Percentiles rank a stretch among this genome's conserved stretches.
Conservation (phyloP, 2,888 invertebrate species). For the Macrosiphum euphorbiae region DNA sequence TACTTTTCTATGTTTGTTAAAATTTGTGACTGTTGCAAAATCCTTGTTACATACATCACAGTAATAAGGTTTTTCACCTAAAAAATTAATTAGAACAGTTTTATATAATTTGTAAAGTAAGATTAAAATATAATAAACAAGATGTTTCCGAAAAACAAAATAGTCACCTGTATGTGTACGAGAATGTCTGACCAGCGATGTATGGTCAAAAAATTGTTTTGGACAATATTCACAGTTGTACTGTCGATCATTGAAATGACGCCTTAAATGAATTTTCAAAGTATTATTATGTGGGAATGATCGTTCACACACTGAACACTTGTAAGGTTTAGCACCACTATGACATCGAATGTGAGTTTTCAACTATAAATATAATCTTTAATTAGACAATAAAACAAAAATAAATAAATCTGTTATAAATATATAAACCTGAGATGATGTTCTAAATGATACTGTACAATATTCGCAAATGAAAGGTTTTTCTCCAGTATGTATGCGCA, state of each 20-base stretch:
- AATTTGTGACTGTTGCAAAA: slow-evolving; percentile 47
- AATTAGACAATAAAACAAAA: not conserved
- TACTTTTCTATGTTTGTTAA: slow-evolving; percentile 57
- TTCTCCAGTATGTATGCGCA: slow-evolving; percentile 59
- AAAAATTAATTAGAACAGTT: not conserved
- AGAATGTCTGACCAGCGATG: slow-evolving; percentile 52
- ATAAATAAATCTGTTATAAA: not conserved
- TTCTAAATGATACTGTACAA: slow-evolving; percentile 48
- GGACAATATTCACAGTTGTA: slow-evolving; percentile 58
- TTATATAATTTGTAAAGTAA: not conserved
- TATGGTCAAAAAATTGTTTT: slow-evolving; percentile 54
- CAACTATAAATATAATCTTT: slow-evolving; percentile 32
- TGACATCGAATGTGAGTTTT: slow-evolving; percentile 57
- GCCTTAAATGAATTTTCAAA: slow-evolving; percentile 52
- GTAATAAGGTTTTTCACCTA: slow-evolving; percentile 54
- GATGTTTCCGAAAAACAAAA: not conserved
- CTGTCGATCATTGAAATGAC: slow-evolving; percentile 54
- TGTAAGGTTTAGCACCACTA: slow-evolving; percentile 56
- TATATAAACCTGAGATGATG: slow-evolving; percentile 50
- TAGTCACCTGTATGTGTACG: slow-evolving; percentile 54
- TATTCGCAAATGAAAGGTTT: slow-evolving; percentile 53
- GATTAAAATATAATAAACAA: not conserved
- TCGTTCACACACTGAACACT: slow-evolving; percentile 42
- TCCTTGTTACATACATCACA: slow-evolving; percentile 53
- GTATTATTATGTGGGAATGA: slow-evolving; percentile 50